Evolutionary conservation across 2,888 invertebrate genomes (phyloP).

Genomic region (Carcina quercana): DNA sequence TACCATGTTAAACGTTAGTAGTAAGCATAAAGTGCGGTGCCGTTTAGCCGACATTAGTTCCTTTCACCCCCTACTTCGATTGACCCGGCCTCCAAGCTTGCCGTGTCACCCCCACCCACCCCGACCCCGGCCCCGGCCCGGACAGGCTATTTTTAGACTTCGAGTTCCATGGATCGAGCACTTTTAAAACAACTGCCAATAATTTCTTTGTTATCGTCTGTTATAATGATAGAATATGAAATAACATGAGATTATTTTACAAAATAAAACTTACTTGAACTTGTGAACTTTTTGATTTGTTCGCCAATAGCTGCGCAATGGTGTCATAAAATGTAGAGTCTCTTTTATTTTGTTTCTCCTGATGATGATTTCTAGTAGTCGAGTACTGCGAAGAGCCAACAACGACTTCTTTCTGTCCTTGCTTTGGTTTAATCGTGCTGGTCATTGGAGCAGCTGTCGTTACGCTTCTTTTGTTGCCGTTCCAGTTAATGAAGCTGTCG

Average conservation of each 20-base stretch:
- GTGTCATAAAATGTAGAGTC: conserved; percentile 62
- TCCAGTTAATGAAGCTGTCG: conserved; percentile 70
- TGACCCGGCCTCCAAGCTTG: conserved; percentile 63
- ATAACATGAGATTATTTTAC: too few species aligned
- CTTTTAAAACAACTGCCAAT: conserved; percentile 29
- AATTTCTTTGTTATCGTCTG: too few species aligned
- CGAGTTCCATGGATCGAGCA: conserved; percentile 42
- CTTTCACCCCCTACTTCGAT: conserved; percentile 37
- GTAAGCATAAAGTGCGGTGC: conserved; percentile 2
- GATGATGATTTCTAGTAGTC: conserved; percentile 45
- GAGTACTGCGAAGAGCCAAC: conserved; percentile 70
- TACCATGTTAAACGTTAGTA: not conserved
- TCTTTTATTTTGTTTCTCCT: conserved; percentile 36
- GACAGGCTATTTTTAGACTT: conserved; percentile 68
- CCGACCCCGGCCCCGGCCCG: conserved; percentile 58
- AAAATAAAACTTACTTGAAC: conserved; percentile 78
- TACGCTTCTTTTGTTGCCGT: conserved; percentile 63
- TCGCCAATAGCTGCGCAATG: conserved; percentile 63
- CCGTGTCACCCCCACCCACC: conserved; percentile 63
- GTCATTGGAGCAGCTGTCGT: conserved; percentile 46
- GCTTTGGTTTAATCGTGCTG: conserved; percentile 28
- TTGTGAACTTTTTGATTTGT: conserved; percentile 62
- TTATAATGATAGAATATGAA: too few species aligned
- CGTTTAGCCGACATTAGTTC: conserved; percentile 5
- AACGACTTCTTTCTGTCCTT: conserved; percentile 78